Base-by-base conservation (phyloP, 2,797 vertebrate genomes). In the Chelon labrosus region DNA sequence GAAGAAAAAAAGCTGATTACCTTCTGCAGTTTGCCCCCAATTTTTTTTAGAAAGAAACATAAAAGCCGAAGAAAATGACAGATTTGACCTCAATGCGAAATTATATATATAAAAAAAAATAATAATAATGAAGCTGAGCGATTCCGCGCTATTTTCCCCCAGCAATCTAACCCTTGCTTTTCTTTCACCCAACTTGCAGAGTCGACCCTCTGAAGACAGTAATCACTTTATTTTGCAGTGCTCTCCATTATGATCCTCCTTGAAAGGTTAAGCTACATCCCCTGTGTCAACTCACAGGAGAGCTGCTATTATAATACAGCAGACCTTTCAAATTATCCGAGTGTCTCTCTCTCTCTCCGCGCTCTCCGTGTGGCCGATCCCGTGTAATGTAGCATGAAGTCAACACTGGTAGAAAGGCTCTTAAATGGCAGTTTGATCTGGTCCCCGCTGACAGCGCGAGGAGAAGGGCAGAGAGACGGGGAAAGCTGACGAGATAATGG, bases 241-340 rank as follows among this genome's bases (percentile, higher is more conserved):
- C 69, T 53, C 75, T 70, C 67, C 41, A 74, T 77, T 76, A 75
- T 52, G 19, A 64, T 63, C 56, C 60, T 67, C 25, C 57, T 70
- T 68, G 38, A 85, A 82, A 83, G 79, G 81, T 83, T 85, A 86
- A 75, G 53, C 57, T 65, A 54, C 19, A 65, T 82, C 72, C 60
- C 68, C 16, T 10, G 50, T 56, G 70, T 64, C 68, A 70, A 55
- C 56, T 70, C 75, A 68, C 9, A 3, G 65, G 68, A 56, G 76
- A 72, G 70, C 62, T 6, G 51, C 44, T 65, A 39, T 74, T 55
- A 56, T 19, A 37, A 70, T 12, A 39, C 49, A 66, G 64, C 51
- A 54, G 65, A 53, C 42, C 65, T 80, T 72, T 61, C 38, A 51
- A 27, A 70, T 65, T 0, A 80, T 81, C 56, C 59, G 41, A 73